A percentile compares a stretch with the other conserved stretches of the same genome.
Conservation (phyloP, 1,140 invertebrate species). For the Drosophila sproati region DNA sequence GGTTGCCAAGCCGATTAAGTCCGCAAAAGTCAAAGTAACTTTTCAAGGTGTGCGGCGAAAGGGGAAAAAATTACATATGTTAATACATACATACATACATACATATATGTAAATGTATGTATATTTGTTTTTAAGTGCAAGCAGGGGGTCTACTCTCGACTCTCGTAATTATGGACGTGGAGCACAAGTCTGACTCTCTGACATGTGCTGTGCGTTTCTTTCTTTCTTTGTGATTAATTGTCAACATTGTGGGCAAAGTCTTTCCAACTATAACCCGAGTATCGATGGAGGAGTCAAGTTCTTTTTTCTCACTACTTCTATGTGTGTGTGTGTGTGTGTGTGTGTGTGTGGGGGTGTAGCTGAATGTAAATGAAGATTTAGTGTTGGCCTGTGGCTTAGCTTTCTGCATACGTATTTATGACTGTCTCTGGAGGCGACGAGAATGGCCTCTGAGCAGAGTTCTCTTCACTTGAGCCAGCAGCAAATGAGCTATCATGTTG, state of each 20-base stretch:
- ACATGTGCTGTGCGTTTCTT: constrained; percentile 13
- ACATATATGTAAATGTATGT: not conserved
- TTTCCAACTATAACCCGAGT: constrained; percentile 43
- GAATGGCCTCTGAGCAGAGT: no score
- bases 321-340: no score
- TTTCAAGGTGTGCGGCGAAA: constrained; percentile 50
- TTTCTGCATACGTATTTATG: constrained; percentile 36
- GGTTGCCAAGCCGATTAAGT: constrained; percentile 68
- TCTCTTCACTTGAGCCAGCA: not conserved
- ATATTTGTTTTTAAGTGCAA: not conserved
- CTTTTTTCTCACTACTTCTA: not conserved
- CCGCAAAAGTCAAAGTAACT: constrained; percentile 35
- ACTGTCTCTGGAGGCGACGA: not conserved
- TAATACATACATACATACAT: no score
- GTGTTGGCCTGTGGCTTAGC: constrained; percentile 18
- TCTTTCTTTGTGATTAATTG: constrained; percentile 73
- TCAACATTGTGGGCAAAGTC: constrained; percentile 53
- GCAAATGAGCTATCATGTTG: constrained; percentile 8
- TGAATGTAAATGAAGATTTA: constrained; percentile 68
- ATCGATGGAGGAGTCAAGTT: constrained; percentile 5
- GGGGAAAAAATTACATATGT: not conserved
- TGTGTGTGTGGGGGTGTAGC: constrained; percentile 11
- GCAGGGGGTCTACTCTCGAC: constrained; percentile 7
- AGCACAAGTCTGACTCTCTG: constrained; percentile 5
- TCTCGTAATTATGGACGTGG: constrained; percentile 57